Percentiles rank a stretch among this genome's conserved stretches.
These are phyloP conservation scores for Triplophysa tibetana DNA, from an alignment of 2,113 vertebrate species.

Conservation along the genomic window DNA sequence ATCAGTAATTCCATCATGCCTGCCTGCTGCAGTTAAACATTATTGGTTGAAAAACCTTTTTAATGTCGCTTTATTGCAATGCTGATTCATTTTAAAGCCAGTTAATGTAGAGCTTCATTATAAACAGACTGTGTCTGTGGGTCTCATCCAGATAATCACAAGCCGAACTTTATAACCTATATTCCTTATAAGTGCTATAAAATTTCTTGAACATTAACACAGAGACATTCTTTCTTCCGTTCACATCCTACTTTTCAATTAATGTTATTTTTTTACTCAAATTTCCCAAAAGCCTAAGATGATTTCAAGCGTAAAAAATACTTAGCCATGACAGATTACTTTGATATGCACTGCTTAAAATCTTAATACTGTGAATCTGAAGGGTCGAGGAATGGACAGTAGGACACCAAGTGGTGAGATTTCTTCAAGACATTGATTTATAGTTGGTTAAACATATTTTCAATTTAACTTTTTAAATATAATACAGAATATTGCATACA, in stretches of 20 bases:
- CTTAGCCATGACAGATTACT: slow-evolving; percentile 2
- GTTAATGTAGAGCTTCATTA: neutral
- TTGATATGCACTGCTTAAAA: neutral
- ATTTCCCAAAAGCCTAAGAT: neutral
- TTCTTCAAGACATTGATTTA: slow-evolving; percentile 10
- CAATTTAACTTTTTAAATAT: neutral
- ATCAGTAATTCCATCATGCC: neutral
- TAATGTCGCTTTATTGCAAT: neutral
- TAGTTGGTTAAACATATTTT: neutral
- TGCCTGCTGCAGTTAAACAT: neutral
- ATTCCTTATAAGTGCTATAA: neutral
- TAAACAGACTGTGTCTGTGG: neutral
- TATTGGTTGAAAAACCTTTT: neutral
- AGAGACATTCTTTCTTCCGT: neutral
- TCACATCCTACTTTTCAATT: neutral
- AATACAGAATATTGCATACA: too few species aligned
- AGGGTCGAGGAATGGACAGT: slow-evolving; percentile 28
- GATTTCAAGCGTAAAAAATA: neutral
- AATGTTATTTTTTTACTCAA: slow-evolving; percentile 17
- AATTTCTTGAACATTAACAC: neutral
- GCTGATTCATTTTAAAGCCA: neutral
- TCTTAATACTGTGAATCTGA: neutral
- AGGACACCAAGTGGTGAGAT: slow-evolving; percentile 44
- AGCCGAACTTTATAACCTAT: neutral
- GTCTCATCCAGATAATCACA: neutral